phyloP scores from a whole-genome alignment of 2,113 vertebrate genomes.

The Sceloporus undulatus region DNA sequence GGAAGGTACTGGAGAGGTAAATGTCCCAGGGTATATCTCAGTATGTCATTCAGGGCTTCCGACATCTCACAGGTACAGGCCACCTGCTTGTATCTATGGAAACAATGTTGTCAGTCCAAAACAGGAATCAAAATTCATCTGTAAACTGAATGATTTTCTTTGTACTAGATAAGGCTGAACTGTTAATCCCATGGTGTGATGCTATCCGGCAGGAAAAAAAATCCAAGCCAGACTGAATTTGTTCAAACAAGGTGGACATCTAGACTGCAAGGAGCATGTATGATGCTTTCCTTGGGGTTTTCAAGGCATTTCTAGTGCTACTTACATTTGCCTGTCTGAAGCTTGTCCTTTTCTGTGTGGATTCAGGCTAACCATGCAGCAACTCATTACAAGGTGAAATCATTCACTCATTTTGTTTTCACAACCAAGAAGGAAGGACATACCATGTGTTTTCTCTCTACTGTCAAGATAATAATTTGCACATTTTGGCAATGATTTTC shows the following conservation, averaged over 20 bases:
- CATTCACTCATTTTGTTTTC: neutral
- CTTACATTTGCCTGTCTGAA: conserved; percentile 26
- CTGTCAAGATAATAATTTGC: neutral
- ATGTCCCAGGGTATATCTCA: neutral
- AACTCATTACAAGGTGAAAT: neutral
- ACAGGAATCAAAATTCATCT: neutral
- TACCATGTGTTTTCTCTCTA: neutral
- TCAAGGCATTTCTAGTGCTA: neutral
- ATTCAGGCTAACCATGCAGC: neutral
- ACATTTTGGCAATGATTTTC: no score
- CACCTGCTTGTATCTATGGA: neutral
- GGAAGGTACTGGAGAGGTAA: neutral
- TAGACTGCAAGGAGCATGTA: conserved; percentile 59
- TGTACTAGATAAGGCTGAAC: neutral
- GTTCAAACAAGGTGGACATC: conserved; percentile 9
- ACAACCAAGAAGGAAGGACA: neutral
- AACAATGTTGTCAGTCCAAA: no score
- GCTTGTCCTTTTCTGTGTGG: conserved; percentile 20
- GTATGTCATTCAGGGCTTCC: neutral
- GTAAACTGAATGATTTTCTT: neutral
- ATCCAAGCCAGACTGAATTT: neutral
- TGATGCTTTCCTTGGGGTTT: neutral
- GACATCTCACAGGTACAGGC: neutral
- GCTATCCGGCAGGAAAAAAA: neutral
- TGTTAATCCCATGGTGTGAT: neutral